A percentile compares a stretch with the other conserved stretches of the same genome.
phyloP scores from a whole-genome alignment of 2,888 invertebrate species.

The Agriopis marginaria region DNA sequence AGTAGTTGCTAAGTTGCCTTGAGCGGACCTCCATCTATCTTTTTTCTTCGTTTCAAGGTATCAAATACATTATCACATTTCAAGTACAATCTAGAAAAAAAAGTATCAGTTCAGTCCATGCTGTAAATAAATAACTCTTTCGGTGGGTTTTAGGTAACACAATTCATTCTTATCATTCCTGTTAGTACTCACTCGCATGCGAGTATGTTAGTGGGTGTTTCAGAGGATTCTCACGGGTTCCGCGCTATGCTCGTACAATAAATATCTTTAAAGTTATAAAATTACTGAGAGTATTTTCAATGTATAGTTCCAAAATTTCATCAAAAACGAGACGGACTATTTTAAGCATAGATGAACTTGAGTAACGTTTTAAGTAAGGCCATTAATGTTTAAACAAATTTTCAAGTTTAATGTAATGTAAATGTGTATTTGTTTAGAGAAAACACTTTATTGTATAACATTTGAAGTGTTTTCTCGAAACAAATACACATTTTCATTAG shows the following conservation, averaged over 20 bases:
- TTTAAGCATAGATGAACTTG: too few relatives aligned
- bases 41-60: neutral
- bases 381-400: too few relatives aligned
- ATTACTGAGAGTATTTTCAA: neutral
- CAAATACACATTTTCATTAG: too few relatives aligned
- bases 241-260: neutral
- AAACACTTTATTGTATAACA: too few relatives aligned
- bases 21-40: neutral
- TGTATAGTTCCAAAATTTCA: neutral
- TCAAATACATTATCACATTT: slow-evolving; percentile 19
- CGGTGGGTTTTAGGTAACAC: slow-evolving; percentile 18
- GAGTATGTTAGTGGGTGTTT: slow-evolving; percentile 58
- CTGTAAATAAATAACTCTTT: slow-evolving; percentile 40
- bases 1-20: too few relatives aligned
- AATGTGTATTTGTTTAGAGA: too few relatives aligned
- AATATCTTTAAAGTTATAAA: neutral
- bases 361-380: too few relatives aligned
- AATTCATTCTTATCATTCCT: slow-evolving; percentile 51
- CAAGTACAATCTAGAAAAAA: slow-evolving; percentile 11
- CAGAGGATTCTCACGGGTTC: slow-evolving; percentile 3
- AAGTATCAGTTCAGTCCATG: slow-evolving; percentile 45
- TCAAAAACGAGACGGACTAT: neutral
- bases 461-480: neutral
- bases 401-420: too few relatives aligned
- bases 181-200: slow-evolving; percentile 76